Conservation (phyloP, 2,113 vertebrate species). For the Anolis sagrei region DNA sequence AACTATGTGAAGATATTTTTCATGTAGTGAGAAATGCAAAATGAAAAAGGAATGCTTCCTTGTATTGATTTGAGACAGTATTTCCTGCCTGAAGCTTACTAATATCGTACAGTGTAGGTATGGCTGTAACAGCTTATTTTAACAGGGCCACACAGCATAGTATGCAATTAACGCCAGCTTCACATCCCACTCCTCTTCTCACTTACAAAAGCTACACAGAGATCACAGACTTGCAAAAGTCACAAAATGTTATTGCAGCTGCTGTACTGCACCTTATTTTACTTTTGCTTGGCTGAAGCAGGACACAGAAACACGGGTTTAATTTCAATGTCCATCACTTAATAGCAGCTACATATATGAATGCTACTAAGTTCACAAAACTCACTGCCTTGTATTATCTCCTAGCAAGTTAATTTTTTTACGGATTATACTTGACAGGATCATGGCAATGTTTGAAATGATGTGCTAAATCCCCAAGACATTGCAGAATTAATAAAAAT, state of each 20-base stretch:
- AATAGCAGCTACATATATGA: constrained; percentile 39
- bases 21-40: too few species aligned
- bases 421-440: constrained; percentile 52
- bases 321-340: constrained; percentile 38
- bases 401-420: constrained; percentile 58
- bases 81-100: not conserved
- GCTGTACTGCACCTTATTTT: not conserved
- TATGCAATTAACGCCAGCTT: not conserved
- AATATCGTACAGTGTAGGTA: not conserved
- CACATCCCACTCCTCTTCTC: constrained; percentile 20
- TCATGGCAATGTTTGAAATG: constrained; percentile 57
- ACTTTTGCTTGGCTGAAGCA: constrained; percentile 33
- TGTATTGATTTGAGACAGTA: not conserved
- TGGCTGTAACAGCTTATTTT: not conserved
- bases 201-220: constrained; percentile 14
- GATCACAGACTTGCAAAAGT: not conserved
- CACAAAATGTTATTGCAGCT: not conserved
- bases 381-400: constrained; percentile 45
- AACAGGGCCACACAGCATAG: not conserved
- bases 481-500: constrained; percentile 2
- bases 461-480: constrained; percentile 49
- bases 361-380: constrained; percentile 39
- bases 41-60: not conserved
- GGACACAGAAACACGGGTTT: constrained; percentile 25
- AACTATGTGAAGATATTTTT: not conserved